Conservation (phyloP, 1,140 invertebrate species). For the Aphis craccivora region DNA sequence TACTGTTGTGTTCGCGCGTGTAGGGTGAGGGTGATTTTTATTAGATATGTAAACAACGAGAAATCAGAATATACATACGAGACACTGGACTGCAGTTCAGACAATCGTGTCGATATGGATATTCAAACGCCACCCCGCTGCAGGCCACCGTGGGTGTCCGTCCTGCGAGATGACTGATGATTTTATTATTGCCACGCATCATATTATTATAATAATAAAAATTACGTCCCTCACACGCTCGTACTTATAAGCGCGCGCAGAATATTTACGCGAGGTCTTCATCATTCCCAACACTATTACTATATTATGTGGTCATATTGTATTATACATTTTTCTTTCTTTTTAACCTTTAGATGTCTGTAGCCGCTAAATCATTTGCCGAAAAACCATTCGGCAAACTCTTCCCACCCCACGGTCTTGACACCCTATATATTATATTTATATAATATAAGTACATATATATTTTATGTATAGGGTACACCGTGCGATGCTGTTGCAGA, state of each 20-base stretch:
- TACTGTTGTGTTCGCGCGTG: background rate
- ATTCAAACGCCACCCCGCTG: background rate
- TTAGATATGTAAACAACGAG: constrained; percentile 18
- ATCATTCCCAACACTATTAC: no score
- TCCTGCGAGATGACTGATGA: background rate
- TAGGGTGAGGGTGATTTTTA: constrained; percentile 1
- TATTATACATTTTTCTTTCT: background rate
- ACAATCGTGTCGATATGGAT: background rate
- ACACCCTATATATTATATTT: background rate
- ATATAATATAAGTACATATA: background rate
- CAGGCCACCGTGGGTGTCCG: background rate
- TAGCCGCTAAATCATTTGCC: constrained; percentile 23
- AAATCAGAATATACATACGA: background rate
- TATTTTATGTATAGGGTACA: background rate
- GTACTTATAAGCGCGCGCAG: background rate
- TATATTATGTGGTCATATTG: background rate
- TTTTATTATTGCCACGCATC: background rate
- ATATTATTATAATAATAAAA: background rate
- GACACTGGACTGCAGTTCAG: background rate
- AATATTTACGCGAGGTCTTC: background rate
- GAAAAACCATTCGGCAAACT: background rate
- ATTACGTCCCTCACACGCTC: background rate
- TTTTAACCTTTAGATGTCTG: background rate
- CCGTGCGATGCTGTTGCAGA: background rate
- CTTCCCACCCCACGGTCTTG: background rate